Evolutionary conservation across 1,140 invertebrate species (phyloP).

Genomic region (Pseudobourletiella spinata): DNA sequence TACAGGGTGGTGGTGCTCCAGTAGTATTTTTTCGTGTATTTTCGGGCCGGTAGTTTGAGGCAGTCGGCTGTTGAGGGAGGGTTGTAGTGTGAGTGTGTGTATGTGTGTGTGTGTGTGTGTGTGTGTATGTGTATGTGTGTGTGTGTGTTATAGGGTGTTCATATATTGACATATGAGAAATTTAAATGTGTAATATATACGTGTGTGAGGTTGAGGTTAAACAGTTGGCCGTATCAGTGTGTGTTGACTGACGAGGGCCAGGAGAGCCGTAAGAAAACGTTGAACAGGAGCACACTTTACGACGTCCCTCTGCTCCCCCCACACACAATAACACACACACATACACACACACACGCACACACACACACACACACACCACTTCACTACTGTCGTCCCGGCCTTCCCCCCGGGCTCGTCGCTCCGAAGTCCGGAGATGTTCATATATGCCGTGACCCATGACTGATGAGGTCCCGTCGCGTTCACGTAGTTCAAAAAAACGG

Average conservation of each 20-base stretch:
- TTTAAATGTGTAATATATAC: too few species aligned
- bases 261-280: neutral
- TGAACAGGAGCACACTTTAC: slow-evolving; percentile 14
- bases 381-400: neutral
- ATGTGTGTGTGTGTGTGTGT: too few species aligned
- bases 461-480: neutral
- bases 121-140: too few species aligned
- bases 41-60: too few species aligned
- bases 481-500: neutral
- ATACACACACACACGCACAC: neutral
- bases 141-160: too few species aligned
- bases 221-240: slow-evolving; percentile 3
- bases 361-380: neutral
- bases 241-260: slow-evolving; percentile 22
- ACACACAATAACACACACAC: neutral
- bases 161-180: too few species aligned
- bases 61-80: too few species aligned
- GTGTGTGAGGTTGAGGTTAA: slow-evolving; percentile 10
- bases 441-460: neutral
- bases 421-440: neutral
- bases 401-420: neutral
- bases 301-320: neutral
- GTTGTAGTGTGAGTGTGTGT: too few species aligned
- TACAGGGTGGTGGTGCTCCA: too few species aligned
- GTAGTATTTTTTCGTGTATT: too few species aligned